Evolutionary conservation across 1,140 invertebrate genomes (phyloP), one percentile per base, ranked within the genome.

Genomic region (Drosophila busckii): DNA sequence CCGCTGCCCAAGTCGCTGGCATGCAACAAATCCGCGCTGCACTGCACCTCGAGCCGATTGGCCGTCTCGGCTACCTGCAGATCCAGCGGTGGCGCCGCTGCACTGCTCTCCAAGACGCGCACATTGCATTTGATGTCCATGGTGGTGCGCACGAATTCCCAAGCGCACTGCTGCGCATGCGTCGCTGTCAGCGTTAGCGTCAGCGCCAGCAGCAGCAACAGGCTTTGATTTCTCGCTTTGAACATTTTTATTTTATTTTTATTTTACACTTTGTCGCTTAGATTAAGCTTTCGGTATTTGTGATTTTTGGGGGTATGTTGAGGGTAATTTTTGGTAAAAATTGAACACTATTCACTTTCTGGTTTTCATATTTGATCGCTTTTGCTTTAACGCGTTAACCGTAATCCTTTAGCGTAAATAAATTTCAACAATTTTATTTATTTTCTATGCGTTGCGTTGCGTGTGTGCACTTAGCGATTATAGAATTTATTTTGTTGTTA

Each of bases 1-100:
- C 92, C 90, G 1, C 90, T 89, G 12, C 89, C 88, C 17, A 95
- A 86, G 6, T 91, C 90, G 84, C 92, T 94, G 87, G 93, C 93
- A 56, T 91, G 89, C 17, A 91, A 89, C 40, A 92, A 86, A 28
- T 91, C 90, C 45, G 90, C 89, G 61, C 89, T 91, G 88, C 94
- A 95, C 17, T 90, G 89, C 25, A 95, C 87, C 20, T 90, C 89
- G 22, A 95, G 86, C 37, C 90, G 90, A 41, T 90, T 89, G 8
- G 93, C 92, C 31, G 91, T 89, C 52, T 92, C 92, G 50, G 91
- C 86, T 76, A 92, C 90, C 41, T 87, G 85, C 63, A 92, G 87
- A 82, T 89, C 88, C 62, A 87, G 70, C n/a, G 87, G 85, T n/a
- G n/a, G n/a, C n/a, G n/a, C n/a, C 26, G 88, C 75, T 41, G 78